A percentile compares a stretch with the other conserved stretches of the same genome.
These are phyloP conservation scores for Daphoenositta chrysoptera DNA, from an alignment of 2,113 vertebrate genomes.

Conservation along the genomic window DNA sequence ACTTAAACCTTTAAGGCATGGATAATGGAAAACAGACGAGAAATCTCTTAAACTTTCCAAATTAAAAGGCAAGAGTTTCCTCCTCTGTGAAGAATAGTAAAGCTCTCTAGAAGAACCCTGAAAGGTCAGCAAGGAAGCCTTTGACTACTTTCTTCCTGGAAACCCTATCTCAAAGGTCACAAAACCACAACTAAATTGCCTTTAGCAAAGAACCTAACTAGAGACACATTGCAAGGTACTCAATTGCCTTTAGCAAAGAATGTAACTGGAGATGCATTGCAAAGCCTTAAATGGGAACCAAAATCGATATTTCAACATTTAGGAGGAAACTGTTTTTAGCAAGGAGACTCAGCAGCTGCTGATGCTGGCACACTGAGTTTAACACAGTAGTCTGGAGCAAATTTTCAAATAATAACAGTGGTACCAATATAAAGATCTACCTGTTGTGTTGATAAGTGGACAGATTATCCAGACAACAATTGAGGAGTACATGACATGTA, in stretches of 20 bases:
- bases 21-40: constrained; percentile 38
- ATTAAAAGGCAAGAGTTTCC: constrained; percentile 24
- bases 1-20: constrained; percentile 64
- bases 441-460: not conserved
- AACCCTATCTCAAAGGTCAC: constrained; percentile 42
- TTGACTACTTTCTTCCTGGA: constrained; percentile 40
- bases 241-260: constrained; percentile 31
- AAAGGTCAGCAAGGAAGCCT: constrained; percentile 54
- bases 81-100: not conserved
- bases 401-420: not conserved
- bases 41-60: constrained; percentile 43
- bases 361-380: not conserved
- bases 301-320: constrained; percentile 51
- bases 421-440: not conserved
- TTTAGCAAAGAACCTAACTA: constrained; percentile 44
- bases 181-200: constrained; percentile 58
- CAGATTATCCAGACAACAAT: not conserved
- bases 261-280: constrained; percentile 29
- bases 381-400: not conserved
- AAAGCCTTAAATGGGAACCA: constrained; percentile 28
- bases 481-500: not conserved
- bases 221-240: constrained; percentile 1
- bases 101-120: constrained; percentile 1
- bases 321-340: not conserved
- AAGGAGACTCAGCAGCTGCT: not conserved